Evolutionary conservation across 2,888 invertebrate species (phyloP).

Genomic region (Unio delphinus): DNA sequence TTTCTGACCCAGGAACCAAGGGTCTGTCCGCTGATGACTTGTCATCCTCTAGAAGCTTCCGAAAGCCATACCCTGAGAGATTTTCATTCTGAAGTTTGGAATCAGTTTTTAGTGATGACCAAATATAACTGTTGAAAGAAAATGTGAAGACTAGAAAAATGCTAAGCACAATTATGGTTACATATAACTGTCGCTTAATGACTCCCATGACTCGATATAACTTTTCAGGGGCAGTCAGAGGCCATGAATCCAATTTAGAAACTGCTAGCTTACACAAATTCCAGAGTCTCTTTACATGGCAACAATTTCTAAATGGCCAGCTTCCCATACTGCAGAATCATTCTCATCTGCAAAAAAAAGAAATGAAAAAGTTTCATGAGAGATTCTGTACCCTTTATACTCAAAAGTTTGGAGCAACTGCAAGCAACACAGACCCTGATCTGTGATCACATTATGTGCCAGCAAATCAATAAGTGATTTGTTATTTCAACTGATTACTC

Average conservation of each 20-base stretch:
- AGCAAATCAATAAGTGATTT: no score
- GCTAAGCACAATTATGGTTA: conserved; percentile 25
- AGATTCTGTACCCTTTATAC: no score
- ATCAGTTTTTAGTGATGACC: conserved; percentile 33
- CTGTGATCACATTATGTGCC: no score
- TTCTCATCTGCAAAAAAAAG: conserved; percentile 8
- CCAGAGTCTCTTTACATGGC: no score
- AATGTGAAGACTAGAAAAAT: conserved; percentile 39
- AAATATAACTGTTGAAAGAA: conserved; percentile 38
- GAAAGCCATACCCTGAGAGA: conserved; percentile 34
- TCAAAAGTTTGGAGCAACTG: no score
- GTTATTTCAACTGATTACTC: no score
- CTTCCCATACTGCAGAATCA: no score
- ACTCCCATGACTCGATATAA: conserved; percentile 14
- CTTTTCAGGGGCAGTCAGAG: not conserved
- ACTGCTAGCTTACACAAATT: no score
- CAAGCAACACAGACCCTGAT: no score
- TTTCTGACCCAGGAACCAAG: conserved; percentile 32
- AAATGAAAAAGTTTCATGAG: not conserved
- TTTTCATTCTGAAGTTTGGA: conserved; percentile 20
- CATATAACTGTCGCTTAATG: conserved; percentile 35
- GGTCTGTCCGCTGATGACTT: conserved; percentile 28
- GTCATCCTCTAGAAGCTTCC: conserved; percentile 46
- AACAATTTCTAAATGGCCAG: no score
- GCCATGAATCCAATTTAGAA: not conserved